Evolutionary conservation across 2,113 vertebrate genomes (phyloP), one percentile per base, ranked within the genome.

Genomic region (Toxotes chatareus): DNA sequence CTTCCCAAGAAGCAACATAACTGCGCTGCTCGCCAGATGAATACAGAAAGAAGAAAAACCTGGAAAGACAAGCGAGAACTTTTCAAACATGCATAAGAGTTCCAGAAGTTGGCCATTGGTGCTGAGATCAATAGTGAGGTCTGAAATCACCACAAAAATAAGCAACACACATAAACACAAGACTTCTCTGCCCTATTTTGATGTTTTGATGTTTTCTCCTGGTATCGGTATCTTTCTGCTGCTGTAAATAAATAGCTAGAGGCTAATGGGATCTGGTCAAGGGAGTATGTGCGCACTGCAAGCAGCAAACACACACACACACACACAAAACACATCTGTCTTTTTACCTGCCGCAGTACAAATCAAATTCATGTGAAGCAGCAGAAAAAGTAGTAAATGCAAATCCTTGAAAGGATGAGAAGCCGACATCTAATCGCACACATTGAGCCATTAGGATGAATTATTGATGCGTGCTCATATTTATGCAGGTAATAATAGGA

Each of bases 401-500:
- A 77, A 65, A 84, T 73, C 61, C 73, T 76, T 74, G 38, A 81
- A 40, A 77, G 62, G 65, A 73, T 38, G 74, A 72, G 42, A 66
- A 49, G 69, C 68, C 47, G 85, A 84, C 68, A 75, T 36, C 79
- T 80, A 75, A 89, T 80, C 34, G 27, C 77, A 82, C 80, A 86
- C 76, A 53, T 66, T 63, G 68, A 81, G 80, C 44, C 80, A 49
- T 89, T 82, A 84, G 60, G 60, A 55, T 83, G 82, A 90, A 88
- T 84, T 84, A 89, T 81, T 86, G 80, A 84, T 73, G 77, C 32
- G 4, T 42, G 82, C 57, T 57, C 57, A 51, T 76, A 77, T 89
- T 80, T 68, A 81, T 77, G 79, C 61, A 77, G 84, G 80, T 82
- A 87, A 81, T 82, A 88, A 86, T 65, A 82, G 80, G 66, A 68